phyloP scores from a whole-genome alignment of 2,113 vertebrate genomes.

The Dicrurus megarhynchus region DNA sequence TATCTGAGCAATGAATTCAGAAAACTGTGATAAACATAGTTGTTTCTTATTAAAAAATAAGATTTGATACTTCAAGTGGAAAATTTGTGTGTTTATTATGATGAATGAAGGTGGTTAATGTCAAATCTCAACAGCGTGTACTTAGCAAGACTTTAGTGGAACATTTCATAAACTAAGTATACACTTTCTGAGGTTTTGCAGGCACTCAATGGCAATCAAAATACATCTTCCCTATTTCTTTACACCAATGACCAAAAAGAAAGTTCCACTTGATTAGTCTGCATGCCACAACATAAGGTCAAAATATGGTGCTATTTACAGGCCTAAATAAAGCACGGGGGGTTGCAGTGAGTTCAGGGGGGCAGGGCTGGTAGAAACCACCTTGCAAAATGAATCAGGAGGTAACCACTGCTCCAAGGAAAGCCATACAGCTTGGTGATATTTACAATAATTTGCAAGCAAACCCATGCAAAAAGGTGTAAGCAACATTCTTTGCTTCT shows the following conservation, averaged over 20 bases:
- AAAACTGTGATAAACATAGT: slow-evolving; percentile 76
- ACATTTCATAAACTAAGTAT: slow-evolving; percentile 48
- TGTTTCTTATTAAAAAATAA: slow-evolving; percentile 73
- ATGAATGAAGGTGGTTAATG: slow-evolving; percentile 60
- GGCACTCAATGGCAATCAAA: not conserved
- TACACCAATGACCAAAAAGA: not conserved
- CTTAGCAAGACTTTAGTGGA: slow-evolving; percentile 41
- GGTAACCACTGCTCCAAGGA: not conserved
- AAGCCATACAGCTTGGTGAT: not conserved
- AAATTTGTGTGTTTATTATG: slow-evolving; percentile 66
- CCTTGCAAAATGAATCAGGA: not conserved
- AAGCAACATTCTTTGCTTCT: not conserved
- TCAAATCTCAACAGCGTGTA: slow-evolving; percentile 51
- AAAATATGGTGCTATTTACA: not conserved
- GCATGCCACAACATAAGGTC: not conserved
- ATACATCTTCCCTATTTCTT: not conserved
- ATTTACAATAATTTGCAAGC: not conserved
- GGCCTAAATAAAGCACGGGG: not conserved
- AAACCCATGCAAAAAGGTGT: not conserved
- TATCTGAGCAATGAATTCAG: slow-evolving; percentile 74
- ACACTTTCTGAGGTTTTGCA: not conserved
- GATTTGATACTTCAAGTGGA: slow-evolving; percentile 57
- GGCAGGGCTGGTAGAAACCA: not conserved
- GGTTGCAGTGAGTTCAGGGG: not conserved
- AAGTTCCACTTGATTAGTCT: not conserved